These are phyloP conservation scores for Uloborus plumipes DNA, from an alignment of 2,888 invertebrate genomes.

Conservation along the genomic window DNA sequence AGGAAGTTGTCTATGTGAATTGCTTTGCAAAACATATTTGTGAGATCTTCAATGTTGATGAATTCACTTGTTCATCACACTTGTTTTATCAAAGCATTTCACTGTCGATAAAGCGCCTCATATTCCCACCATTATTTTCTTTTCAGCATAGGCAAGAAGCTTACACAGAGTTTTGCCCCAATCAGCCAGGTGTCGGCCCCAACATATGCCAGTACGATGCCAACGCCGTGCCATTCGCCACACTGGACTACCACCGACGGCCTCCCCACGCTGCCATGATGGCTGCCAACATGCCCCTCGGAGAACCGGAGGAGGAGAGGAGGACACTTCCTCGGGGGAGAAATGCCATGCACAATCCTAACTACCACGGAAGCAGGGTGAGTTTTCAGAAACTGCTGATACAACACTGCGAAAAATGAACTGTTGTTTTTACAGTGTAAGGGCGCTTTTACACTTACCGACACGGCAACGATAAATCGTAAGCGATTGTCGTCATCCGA, in stretches of 20 bases:
- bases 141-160: constrained; percentile 57
- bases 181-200: constrained; percentile 35
- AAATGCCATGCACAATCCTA: constrained; percentile 51
- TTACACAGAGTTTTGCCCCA: constrained; percentile 55
- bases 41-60: too few species aligned
- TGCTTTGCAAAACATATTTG: too few species aligned
- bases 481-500: too few species aligned
- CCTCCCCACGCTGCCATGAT: constrained; percentile 22
- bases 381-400: not conserved
- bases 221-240: constrained; percentile 52
- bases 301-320: constrained; percentile 38
- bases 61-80: too few species aligned
- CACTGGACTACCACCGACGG: constrained; percentile 51
- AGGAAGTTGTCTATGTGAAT: too few species aligned
- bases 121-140: not conserved
- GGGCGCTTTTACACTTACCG: too few species aligned
- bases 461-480: too few species aligned
- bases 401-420: too few species aligned
- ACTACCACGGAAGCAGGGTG: constrained; percentile 59
- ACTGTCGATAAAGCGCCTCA: too few species aligned
- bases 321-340: constrained; percentile 50
- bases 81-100: too few species aligned
- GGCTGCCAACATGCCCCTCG: not conserved
- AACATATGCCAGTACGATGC: constrained; percentile 52
- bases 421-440: too few species aligned